Percentiles rank a stretch among this genome's conserved stretches.
Evolutionary conservation across 2,113 vertebrate species (phyloP).

Genomic region (Electrona antarctica): DNA sequence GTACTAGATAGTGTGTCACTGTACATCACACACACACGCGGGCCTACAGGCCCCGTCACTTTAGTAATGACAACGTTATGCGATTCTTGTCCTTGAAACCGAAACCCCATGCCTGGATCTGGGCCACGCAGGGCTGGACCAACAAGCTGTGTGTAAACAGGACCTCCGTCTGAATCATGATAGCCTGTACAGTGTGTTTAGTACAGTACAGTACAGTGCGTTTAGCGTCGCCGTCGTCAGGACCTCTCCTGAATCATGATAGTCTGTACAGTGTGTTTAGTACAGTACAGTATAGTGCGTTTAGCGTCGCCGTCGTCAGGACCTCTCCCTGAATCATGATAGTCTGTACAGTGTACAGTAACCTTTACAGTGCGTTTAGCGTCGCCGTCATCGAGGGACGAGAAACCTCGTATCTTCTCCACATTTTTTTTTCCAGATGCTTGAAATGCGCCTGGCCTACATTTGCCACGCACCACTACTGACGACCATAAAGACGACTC

Average conservation of each 20-base stretch:
- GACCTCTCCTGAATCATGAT: conserved; percentile 50
- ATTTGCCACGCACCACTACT: no score
- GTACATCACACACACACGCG: conserved; percentile 50
- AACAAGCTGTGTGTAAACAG: conserved; percentile 37
- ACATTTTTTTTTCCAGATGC: no score
- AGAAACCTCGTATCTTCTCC: no score
- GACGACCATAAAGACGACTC: no score
- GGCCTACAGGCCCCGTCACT: conserved; percentile 48
- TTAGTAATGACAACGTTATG: conserved; percentile 65
- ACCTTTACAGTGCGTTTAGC: conserved; percentile 35
- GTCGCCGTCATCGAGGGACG: no score
- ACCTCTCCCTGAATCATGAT: conserved; percentile 46
- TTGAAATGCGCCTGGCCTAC: no score
- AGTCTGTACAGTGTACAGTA: conserved; percentile 30
- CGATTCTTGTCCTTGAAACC: conserved; percentile 65
- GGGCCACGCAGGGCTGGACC: conserved; percentile 6
- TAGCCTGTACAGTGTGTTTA: conserved; percentile 38
- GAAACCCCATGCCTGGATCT: conserved; percentile 29
- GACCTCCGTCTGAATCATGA: conserved; percentile 46
- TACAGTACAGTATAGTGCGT: no score
- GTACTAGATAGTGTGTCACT: conserved; percentile 55
- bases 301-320: not conserved
- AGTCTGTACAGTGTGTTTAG: no score
- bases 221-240: conserved; percentile 1
- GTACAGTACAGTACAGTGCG: no score